Evolutionary conservation across 2,113 vertebrate species (phyloP).

Genomic region (Lontra canadensis): DNA sequence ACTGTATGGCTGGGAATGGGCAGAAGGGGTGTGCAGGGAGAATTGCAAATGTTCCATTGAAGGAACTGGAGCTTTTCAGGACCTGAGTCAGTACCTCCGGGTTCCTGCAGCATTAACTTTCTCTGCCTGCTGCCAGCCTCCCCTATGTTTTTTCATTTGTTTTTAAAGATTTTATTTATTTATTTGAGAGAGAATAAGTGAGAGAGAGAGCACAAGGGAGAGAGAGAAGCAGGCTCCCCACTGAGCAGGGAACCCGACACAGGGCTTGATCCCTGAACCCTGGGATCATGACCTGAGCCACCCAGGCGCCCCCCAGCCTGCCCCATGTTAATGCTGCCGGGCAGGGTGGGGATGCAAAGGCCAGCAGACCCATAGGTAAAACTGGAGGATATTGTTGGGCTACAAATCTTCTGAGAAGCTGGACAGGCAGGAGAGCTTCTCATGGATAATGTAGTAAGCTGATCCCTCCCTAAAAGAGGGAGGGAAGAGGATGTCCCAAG

Average conservation of each 20-base stretch:
- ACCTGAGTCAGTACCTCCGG: slow-evolving; percentile 63
- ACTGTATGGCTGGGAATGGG: not conserved
- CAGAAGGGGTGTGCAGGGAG: not conserved
- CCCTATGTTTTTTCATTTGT: not conserved
- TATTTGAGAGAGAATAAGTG: not conserved
- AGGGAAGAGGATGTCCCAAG: not conserved
- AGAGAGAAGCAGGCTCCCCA: not conserved
- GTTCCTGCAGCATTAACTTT: not conserved
- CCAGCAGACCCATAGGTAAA: not conserved
- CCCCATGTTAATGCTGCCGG: not conserved
- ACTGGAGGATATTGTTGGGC: not conserved
- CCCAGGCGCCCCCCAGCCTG: not conserved
- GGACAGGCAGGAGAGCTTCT: not conserved
- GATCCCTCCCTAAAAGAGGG: not conserved
- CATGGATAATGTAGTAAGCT: not conserved
- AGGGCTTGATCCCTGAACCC: not conserved
- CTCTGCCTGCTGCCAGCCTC: not conserved
- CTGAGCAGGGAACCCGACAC: not conserved
- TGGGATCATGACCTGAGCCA: not conserved
- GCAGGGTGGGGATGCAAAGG: not conserved
- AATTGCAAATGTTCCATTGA: not conserved
- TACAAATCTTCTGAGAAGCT: not conserved
- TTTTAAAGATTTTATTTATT: not conserved
- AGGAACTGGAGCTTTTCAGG: slow-evolving; percentile 32
- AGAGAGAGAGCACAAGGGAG: not conserved